These are phyloP conservation scores for Akabosia matsudoensis DNA, from an alignment of 1,140 invertebrate species.

Conservation along the genomic window DNA sequence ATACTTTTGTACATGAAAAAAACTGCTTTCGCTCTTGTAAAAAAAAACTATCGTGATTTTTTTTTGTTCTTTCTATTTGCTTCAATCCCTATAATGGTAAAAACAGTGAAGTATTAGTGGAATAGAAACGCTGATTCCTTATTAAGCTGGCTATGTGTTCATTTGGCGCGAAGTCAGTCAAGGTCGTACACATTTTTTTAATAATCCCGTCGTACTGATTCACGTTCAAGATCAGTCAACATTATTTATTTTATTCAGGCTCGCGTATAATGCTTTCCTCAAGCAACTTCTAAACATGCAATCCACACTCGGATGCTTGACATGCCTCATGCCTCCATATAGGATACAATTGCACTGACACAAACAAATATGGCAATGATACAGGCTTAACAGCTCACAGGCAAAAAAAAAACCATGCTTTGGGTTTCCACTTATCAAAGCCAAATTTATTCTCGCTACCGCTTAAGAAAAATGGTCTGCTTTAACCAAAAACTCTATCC, in stretches of 20 bases:
- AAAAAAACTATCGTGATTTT: too few species aligned
- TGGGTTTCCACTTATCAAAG: too few species aligned
- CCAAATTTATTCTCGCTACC: too few species aligned
- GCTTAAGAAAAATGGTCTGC: neutral
- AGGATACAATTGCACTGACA: neutral
- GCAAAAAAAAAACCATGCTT: too few species aligned
- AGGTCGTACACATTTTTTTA: constrained; percentile 30
- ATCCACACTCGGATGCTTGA: neutral
- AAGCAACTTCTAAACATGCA: neutral
- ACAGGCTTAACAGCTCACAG: too few species aligned
- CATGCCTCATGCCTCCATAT: neutral
- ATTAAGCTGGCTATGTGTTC: constrained; percentile 8
- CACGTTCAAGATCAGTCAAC: constrained; percentile 33
- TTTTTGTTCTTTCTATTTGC: too few species aligned
- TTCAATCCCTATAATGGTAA: too few species aligned
- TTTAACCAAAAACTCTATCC: too few species aligned
- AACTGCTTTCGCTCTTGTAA: neutral
- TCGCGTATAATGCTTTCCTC: constrained; percentile 7
- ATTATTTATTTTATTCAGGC: neutral
- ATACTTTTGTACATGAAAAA: too few species aligned
- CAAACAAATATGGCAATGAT: neutral
- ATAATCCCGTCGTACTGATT: constrained; percentile 26
- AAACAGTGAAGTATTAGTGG: too few species aligned
- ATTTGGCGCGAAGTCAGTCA: constrained; percentile 39
- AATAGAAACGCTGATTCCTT: constrained; percentile 20